phyloP scores from a whole-genome alignment of 2,888 invertebrate genomes.

The Crocallis elinguaria region DNA sequence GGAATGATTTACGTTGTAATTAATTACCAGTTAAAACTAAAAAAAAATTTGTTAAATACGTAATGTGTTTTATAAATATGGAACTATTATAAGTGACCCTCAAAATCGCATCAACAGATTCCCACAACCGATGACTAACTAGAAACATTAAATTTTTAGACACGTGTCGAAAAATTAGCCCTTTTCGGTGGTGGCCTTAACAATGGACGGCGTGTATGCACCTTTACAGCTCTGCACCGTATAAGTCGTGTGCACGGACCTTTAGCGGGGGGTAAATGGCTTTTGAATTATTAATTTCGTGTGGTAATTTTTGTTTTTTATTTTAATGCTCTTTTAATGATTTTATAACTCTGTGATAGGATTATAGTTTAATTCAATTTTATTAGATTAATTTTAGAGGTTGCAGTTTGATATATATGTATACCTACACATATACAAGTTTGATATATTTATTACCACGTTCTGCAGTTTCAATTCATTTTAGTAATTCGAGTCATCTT shows the following conservation, averaged over 20 bases:
- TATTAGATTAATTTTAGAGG: too few species aligned
- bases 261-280: conserved; percentile 25
- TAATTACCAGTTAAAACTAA: too few species aligned
- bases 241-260: not conserved
- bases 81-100: not conserved
- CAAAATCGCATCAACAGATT: conserved; percentile 25
- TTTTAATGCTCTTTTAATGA: conserved; percentile 16
- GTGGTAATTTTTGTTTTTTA: not conserved
- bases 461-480: too few species aligned
- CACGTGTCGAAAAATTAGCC: conserved; percentile 43
- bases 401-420: too few species aligned
- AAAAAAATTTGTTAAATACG: too few species aligned
- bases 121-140: conserved; percentile 32
- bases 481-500: too few species aligned
- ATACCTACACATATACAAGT: too few species aligned
- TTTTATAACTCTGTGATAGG: too few species aligned
- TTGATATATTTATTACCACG: too few species aligned
- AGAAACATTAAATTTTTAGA: conserved; percentile 32
- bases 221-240: conserved; percentile 17
- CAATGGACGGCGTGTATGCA: conserved; percentile 21
- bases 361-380: not conserved
- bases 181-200: conserved; percentile 32
- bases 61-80: conserved; percentile 9
- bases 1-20: too few species aligned
- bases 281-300: conserved; percentile 23